Evolutionary conservation across 2,797 vertebrate species (phyloP).

Genomic region (Takifugu rubripes): DNA sequence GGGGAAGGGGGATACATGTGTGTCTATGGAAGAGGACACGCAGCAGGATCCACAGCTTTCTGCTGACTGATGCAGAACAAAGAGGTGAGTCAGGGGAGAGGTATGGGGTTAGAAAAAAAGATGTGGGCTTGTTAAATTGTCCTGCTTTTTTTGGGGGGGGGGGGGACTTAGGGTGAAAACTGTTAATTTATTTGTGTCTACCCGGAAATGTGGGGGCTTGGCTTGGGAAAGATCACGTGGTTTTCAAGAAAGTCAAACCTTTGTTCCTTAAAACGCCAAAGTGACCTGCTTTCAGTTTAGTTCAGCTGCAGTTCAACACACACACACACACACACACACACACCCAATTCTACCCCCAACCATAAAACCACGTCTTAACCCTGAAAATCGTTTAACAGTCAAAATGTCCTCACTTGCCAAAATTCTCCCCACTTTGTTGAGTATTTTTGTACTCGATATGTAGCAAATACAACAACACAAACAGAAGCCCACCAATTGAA

Average conservation of each 20-base stretch:
- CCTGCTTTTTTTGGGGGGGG: constrained; percentile 43
- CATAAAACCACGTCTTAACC: too few relatives aligned
- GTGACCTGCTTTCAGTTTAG: constrained; percentile 14
- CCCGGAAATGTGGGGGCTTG: constrained; percentile 2
- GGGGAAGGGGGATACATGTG: neutral
- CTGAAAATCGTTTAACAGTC: too few relatives aligned
- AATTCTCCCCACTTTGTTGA: too few relatives aligned
- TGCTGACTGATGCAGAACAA: constrained; percentile 72
- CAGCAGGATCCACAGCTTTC: constrained; percentile 64
- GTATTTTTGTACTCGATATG: too few relatives aligned
- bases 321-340: neutral
- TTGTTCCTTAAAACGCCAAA: constrained; percentile 36
- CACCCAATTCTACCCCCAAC: neutral
- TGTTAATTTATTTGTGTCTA: constrained; percentile 22
- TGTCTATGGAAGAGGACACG: constrained; percentile 15
- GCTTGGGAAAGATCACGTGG: constrained; percentile 25
- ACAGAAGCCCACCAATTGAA: neutral
- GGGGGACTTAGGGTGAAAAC: constrained; percentile 27
- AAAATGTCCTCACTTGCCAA: too few relatives aligned
- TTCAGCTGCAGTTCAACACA: neutral
- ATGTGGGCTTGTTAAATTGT: constrained; percentile 19
- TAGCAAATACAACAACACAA: constrained; percentile 5
- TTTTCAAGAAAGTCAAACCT: constrained; percentile 23
- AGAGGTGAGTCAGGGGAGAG: constrained; percentile 68
- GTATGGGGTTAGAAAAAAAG: constrained; percentile 13